These are phyloP conservation scores for Rhinatrema bivittatum DNA, from an alignment of 2,797 vertebrate genomes.

Conservation along the genomic window DNA sequence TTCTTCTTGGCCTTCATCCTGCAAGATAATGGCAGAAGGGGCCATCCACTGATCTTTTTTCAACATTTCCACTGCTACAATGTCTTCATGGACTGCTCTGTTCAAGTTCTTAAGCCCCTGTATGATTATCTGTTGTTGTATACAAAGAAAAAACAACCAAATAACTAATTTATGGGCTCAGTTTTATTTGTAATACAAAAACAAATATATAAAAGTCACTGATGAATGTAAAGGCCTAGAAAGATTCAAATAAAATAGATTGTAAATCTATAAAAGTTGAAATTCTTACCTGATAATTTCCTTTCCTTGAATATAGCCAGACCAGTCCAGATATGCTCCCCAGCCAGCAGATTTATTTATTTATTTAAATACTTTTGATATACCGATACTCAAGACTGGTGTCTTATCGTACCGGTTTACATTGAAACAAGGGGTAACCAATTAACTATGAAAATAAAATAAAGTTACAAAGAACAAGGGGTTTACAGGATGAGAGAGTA, in stretches of 20 bases:
- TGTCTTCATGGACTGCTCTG: slow-evolving; percentile 85
- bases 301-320: no score
- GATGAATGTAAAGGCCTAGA: background rate
- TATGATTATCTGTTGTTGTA: slow-evolving; percentile 82
- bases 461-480: no score
- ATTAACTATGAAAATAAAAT: no score
- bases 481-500: no score
- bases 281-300: no score
- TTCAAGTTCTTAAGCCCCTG: slow-evolving; percentile 90
- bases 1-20: slow-evolving; percentile 82
- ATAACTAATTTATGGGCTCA: background rate
- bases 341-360: no score
- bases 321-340: no score
- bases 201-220: background rate
- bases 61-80: slow-evolving; percentile 84
- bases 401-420: no score
- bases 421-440: no score
- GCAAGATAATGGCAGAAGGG: slow-evolving; percentile 81
- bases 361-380: no score
- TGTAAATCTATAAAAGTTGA: background rate
- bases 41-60: slow-evolving; percentile 73
- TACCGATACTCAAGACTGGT: no score
- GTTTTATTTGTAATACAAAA: slow-evolving; percentile 5
- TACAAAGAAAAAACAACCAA: slow-evolving; percentile 3
- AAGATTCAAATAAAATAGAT: background rate